Conservation (phyloP, 2,888 invertebrate species). For the Pachymerium ferrugineum region DNA sequence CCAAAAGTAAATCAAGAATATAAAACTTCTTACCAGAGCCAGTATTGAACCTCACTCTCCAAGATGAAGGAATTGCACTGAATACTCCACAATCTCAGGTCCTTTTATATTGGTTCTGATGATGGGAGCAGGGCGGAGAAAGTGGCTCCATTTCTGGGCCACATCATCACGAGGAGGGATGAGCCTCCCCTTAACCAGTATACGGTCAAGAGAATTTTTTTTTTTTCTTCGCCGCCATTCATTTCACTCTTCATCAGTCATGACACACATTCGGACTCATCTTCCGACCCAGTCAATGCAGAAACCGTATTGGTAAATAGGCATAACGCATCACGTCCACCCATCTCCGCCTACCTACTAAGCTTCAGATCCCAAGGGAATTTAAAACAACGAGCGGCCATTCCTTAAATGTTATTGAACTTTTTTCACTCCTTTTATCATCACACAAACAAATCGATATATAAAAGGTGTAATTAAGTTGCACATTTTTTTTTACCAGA, state of each 20-base stretch:
- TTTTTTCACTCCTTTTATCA: neutral
- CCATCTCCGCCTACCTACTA: neutral
- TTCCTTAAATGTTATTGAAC: neutral
- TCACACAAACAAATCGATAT: neutral
- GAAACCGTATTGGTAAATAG: slow-evolving; percentile 20
- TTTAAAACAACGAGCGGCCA: neutral
- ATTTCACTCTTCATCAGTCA: slow-evolving; percentile 6
- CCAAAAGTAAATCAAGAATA: too few species aligned
- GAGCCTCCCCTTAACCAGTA: slow-evolving; percentile 11
- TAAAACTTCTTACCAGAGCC: too few species aligned
- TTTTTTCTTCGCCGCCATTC: neutral
- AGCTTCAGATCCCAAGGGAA: neutral
- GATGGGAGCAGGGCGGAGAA: slow-evolving; percentile 29
- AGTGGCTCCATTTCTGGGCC: slow-evolving; percentile 28
- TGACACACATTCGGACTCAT: slow-evolving; percentile 25
- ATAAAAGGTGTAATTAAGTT: neutral
- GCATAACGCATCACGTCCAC: slow-evolving; percentile 18
- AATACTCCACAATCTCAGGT: neutral
- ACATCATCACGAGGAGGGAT: slow-evolving; percentile 20
- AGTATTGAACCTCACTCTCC: too few species aligned
- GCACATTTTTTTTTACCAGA: too few species aligned
- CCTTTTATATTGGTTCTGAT: neutral
- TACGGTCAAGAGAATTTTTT: neutral
- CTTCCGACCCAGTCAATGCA: neutral
- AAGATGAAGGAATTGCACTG: too few species aligned